Conservation (phyloP, 2,888 invertebrate species). For the Tetanocera ferruginea region DNA sequence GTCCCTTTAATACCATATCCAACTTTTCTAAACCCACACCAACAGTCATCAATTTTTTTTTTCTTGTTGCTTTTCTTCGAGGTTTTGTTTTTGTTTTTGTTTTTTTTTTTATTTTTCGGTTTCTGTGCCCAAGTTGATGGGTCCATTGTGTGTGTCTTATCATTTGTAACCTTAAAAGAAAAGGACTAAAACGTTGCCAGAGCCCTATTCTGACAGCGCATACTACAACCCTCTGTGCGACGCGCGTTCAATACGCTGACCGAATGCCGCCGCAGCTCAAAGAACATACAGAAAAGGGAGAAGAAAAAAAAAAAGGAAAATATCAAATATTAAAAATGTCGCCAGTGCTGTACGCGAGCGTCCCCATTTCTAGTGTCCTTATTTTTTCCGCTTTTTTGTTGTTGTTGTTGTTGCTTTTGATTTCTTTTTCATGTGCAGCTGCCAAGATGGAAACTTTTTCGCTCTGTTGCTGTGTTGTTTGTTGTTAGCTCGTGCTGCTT, state of each 20-base stretch:
- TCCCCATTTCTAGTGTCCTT: conserved; percentile 3
- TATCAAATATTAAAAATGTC: conserved; percentile 28
- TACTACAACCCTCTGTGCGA: not conserved
- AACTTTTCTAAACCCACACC: not conserved
- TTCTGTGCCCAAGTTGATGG: conserved; percentile 15
- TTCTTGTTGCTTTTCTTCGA: not conserved
- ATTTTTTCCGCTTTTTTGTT: not conserved
- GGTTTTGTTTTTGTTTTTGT: not conserved
- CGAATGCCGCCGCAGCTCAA: conserved; percentile 13
- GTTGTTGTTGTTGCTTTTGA: not conserved
- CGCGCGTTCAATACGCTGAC: not conserved
- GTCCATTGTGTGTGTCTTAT: conserved; percentile 33
- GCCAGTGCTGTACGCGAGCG: conserved; percentile 9
- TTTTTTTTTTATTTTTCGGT: not conserved
- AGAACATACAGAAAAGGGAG: not conserved
- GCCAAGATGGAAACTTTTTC: conserved; percentile 30
- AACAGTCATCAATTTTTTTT: not conserved
- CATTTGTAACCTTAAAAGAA: conserved; percentile 29
- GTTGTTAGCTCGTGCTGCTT: not conserved
- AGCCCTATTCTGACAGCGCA: not conserved
- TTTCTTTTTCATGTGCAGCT: conserved; percentile 9
- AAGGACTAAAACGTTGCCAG: conserved; percentile 18
- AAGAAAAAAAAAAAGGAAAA: not conserved
- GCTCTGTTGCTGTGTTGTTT: not conserved
- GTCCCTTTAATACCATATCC: not conserved